Base-by-base conservation (phyloP, 2,797 vertebrate species). In the Adrianichthys oophorus region DNA sequence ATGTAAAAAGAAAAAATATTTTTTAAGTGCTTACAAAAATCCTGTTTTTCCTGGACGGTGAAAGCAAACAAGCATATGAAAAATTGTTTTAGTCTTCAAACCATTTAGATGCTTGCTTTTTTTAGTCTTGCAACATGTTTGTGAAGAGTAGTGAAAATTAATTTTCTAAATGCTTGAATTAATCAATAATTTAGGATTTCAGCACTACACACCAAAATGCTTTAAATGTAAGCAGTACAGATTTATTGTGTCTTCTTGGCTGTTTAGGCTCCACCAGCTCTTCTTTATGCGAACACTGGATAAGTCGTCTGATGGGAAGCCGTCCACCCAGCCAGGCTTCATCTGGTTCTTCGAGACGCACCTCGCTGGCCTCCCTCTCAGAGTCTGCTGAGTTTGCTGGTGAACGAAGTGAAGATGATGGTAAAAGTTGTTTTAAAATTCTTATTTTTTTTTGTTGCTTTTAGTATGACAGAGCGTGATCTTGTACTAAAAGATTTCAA, bases 241-340 rank as follows among this genome's bases (percentile, higher is more conserved):
- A 26, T 59, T 16, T 48, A 47, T 7, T 14, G 13, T 12, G 24
- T 73, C 49, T 82, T 24, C 61, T 52, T 63, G 18, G 51, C 3
- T 1, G 18, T 56, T 41, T 67, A 99, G 97, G 98, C 51, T 99
- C 98, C 71, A 99, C 97, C 6, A 98, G 97, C 71, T 99, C 98
- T 1, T 99, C 97, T 0, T 78, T 99, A 74, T 98, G 96, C 5
- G 97, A 99, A 72, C 98, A 99, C 91, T 99, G 98, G 98, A 91
- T 99, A 57, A 98, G 96, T 73, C 92, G 97, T 1, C 92, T 99
- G 32, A 95, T 96, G 0, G 97, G 97, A 4, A 99, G 97, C 88
- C 95, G 94, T 63, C 96, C 95, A 17, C 96, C 97, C 26, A 99
- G 98, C 61, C 85, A 98, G 14, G 95, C 97, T 21, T 99, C 98